phyloP scores from a whole-genome alignment of 2,888 invertebrate species.

The Helobdella robusta region DNA sequence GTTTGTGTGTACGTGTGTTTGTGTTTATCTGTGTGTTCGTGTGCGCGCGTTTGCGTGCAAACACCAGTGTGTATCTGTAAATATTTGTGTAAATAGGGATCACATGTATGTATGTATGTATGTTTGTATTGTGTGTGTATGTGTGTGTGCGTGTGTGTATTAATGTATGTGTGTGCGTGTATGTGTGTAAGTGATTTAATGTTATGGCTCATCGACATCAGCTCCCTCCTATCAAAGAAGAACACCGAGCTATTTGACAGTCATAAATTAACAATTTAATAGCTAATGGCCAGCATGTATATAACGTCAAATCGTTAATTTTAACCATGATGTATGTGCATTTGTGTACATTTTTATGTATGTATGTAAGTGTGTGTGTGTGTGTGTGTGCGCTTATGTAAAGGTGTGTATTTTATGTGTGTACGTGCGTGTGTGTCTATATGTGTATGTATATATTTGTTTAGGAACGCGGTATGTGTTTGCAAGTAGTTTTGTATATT shows the following conservation, averaged over 20 bases:
- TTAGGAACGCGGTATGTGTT: too few species aligned
- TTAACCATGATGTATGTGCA: too few species aligned
- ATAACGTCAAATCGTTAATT: too few species aligned
- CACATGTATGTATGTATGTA: slow-evolving; percentile 2
- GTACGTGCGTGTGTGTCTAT: not conserved
- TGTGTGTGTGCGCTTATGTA: not conserved
- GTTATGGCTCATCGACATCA: too few species aligned
- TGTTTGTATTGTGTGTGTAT: not conserved
- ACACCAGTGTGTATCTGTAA: not conserved
- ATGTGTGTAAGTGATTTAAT: not conserved
- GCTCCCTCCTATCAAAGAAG: too few species aligned
- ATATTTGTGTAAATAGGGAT: not conserved
- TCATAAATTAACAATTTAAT: too few species aligned
- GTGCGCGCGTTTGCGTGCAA: not conserved
- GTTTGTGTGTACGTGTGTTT: not conserved
- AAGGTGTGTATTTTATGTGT: not conserved
- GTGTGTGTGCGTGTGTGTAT: slow-evolving; percentile 3
- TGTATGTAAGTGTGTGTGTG: not conserved
- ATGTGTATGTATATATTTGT: too few species aligned
- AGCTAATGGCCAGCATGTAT: too few species aligned
- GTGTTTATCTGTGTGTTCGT: not conserved
- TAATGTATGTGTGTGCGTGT: not conserved
- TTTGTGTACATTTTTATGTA: not conserved
- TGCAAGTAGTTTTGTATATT: too few species aligned
- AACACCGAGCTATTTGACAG: too few species aligned